Conservation (phyloP, 2,888 invertebrate genomes). For the Tolmerus cingulatus region DNA sequence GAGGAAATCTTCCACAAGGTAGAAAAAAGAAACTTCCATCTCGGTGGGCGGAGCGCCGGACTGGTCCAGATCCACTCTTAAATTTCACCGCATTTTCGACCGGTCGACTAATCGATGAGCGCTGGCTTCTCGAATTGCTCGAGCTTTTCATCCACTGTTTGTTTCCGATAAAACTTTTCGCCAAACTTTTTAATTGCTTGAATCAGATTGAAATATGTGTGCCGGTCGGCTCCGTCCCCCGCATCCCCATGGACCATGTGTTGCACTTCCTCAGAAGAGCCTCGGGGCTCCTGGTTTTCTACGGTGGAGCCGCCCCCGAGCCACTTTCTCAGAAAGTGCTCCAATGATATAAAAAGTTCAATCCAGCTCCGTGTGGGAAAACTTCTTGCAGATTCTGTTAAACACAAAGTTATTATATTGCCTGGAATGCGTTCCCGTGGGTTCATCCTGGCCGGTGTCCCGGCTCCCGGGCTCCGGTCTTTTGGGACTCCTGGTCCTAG, state of each 20-base stretch:
- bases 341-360: not conserved
- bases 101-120: conserved; percentile 6
- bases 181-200: conserved; percentile 33
- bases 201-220: conserved; percentile 29
- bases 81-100: not conserved
- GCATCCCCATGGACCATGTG: not conserved
- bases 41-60: not conserved
- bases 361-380: not conserved
- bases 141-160: conserved; percentile 12
- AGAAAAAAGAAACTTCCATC: conserved; percentile 11
- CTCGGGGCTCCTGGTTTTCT: not conserved
- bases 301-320: not conserved
- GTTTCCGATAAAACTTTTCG: conserved; percentile 8
- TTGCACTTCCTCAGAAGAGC: not conserved
- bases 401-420: not conserved
- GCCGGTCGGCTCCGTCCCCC: not conserved
- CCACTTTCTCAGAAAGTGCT: not conserved
- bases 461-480: not conserved
- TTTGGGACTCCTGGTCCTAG: not conserved
- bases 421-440: not conserved
- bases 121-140: conserved; percentile 1
- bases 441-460: not conserved
- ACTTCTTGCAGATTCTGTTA: not conserved
- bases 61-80: not conserved
- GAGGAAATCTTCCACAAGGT: conserved; percentile 30